A percentile compares a stretch with the other conserved stretches of the same genome.
phyloP scores from a whole-genome alignment of 1,140 invertebrate genomes.

The Drosophila sp. region DNA sequence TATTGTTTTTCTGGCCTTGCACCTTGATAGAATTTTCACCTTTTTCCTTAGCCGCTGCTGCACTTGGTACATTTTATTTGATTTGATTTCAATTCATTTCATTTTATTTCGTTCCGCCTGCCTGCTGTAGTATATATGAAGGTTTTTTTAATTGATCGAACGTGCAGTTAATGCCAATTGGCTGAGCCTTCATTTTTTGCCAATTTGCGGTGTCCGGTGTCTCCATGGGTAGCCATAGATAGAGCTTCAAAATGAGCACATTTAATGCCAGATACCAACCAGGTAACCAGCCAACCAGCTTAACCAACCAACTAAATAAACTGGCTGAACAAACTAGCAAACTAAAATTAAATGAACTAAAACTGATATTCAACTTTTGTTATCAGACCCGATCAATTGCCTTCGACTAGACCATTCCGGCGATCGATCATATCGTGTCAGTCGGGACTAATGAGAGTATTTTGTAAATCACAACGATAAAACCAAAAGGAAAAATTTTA shows the following conservation, averaged over 20 bases:
- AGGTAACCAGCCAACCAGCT: neutral
- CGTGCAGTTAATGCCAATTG: constrained; percentile 34
- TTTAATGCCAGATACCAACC: constrained; percentile 18
- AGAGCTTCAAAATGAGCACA: constrained; percentile 19
- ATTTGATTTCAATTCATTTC: neutral
- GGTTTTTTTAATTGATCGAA: constrained; percentile 39
- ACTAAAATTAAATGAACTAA: neutral
- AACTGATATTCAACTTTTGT: constrained; percentile 12
- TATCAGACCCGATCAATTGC: constrained; percentile 26
- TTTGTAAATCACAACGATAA: constrained; percentile 20
- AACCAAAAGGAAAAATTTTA: neutral
- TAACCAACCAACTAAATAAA: neutral
- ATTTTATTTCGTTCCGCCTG: constrained; percentile 7
- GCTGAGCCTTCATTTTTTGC: constrained; percentile 14
- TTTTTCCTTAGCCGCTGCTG: neutral
- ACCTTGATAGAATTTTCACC: constrained; percentile 1
- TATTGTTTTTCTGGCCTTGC: neutral
- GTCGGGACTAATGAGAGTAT: constrained; percentile 30
- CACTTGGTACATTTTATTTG: neutral
- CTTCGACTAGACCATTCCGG: constrained; percentile 3
- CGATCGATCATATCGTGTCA: constrained; percentile 30
- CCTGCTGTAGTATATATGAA: neutral
- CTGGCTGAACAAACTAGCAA: no score
- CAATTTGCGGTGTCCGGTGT: neutral
- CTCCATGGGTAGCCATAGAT: constrained; percentile 10